A percentile compares a stretch with the other conserved stretches of the same genome.
Conservation (phyloP, 2,888 invertebrate species). For the Erpobdella octoculata region DNA sequence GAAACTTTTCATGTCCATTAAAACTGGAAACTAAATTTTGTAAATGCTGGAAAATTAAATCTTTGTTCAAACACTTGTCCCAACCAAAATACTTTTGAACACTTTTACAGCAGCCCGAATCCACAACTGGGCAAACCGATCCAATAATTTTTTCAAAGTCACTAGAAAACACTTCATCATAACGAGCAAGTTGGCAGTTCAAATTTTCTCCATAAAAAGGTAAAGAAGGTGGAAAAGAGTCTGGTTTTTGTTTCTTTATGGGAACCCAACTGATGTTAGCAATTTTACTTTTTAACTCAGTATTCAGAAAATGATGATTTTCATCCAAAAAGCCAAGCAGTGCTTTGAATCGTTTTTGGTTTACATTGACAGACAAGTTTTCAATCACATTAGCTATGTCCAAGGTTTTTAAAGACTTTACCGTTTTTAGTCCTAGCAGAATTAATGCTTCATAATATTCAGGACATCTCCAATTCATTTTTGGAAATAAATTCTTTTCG, state of each 20-base stretch:
- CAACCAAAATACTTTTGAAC: conserved; percentile 22
- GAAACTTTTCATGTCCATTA: conserved; percentile 2
- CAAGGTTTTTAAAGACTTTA: background rate
- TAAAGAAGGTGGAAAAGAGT: conserved; percentile 15
- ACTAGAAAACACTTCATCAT: conserved; percentile 3
- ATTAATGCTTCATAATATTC: background rate
- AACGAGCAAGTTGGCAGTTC: background rate
- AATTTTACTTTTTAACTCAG: background rate
- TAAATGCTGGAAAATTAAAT: conserved; percentile 16
- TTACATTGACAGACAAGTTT: background rate
- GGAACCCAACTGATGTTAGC: conserved; percentile 8
- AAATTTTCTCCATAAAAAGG: background rate
- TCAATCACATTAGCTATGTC: conserved; percentile 36
- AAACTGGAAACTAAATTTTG: background rate
- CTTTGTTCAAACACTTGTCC: background rate
- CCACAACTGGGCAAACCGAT: conserved; percentile 1
- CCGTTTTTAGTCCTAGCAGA: conserved; percentile 11
- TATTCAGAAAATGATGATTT: background rate
- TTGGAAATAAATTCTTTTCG: conserved; percentile 1
- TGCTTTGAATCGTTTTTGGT: background rate
- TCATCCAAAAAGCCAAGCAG: background rate
- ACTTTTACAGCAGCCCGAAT: background rate
- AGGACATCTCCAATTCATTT: background rate
- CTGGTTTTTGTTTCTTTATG: background rate
- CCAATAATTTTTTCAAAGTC: conserved; percentile 19